phyloP scores from a whole-genome alignment of 2,888 invertebrate species.

The Caenorhabditis sp. region DNA sequence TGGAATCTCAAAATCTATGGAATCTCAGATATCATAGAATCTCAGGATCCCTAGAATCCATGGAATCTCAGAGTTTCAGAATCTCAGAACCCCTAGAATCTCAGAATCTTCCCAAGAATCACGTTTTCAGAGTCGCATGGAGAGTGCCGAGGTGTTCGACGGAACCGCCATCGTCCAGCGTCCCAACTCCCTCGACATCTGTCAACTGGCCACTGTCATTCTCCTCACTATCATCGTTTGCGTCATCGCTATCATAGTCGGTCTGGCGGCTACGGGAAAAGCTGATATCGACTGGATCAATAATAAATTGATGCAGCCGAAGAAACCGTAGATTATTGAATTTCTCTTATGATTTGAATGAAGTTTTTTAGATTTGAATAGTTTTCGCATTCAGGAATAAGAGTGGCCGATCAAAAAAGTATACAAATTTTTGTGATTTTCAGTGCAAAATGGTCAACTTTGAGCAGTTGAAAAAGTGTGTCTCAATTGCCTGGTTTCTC shows the following conservation, averaged over 20 bases:
- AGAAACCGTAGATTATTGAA: not conserved
- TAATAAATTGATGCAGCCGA: not conserved
- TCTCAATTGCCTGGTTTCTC: no score
- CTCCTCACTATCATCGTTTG: constrained; percentile 3
- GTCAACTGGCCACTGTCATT: constrained; percentile 5
- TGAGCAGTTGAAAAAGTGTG: no score
- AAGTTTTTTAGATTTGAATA: no score
- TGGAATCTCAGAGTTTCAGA: not conserved
- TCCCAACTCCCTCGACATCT: constrained; percentile 16
- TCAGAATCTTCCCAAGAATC: not conserved
- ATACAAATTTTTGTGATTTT: no score
- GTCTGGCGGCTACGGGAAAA: not conserved
- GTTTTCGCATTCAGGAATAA: no score
- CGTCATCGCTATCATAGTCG: not conserved
- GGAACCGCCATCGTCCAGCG: constrained; percentile 8
- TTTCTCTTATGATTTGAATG: no score
- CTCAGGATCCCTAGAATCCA: no score
- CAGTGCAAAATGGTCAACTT: no score
- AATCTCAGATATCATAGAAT: no score
- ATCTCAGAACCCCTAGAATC: no score
- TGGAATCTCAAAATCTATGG: not conserved
- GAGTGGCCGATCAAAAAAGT: no score
- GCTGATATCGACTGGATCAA: constrained; percentile 9
- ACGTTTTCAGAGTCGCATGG: constrained; percentile 35
- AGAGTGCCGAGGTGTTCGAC: not conserved